phyloP scores from a whole-genome alignment of 2,113 vertebrate genomes.

The Gavialis gangeticus region DNA sequence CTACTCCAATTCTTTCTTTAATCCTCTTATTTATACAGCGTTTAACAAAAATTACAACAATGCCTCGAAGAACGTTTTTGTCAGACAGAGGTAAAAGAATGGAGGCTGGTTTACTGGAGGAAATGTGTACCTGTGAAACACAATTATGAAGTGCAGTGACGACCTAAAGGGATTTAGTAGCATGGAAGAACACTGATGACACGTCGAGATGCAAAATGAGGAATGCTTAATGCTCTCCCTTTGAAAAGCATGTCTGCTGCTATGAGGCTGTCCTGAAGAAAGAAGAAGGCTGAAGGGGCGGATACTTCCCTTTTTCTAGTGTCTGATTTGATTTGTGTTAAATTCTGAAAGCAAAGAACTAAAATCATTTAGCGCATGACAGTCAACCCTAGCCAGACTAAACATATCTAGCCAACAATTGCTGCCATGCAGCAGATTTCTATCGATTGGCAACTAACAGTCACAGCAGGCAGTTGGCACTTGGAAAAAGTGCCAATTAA shows the following conservation, averaged over 20 bases:
- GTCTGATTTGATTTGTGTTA: rapidly evolving
- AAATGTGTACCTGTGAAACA: not conserved
- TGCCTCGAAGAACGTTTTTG: conserved; percentile 78
- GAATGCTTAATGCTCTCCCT: not conserved
- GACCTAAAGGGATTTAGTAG: not conserved
- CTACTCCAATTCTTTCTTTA: conserved; percentile 83
- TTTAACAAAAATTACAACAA: conserved; percentile 83
- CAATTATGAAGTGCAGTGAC: not conserved
- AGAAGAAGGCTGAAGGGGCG: not conserved
- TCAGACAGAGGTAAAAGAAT: conserved; percentile 68
- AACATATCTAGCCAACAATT: not conserved
- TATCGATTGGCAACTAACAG: not conserved
- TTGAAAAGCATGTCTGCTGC: not conserved
- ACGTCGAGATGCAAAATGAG: not conserved
- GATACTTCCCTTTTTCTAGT: not conserved
- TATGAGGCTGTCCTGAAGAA: not conserved
- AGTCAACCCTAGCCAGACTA: not conserved
- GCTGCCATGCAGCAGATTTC: not conserved
- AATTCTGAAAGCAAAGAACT: not conserved
- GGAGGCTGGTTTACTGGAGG: not conserved
- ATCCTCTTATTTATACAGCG: conserved; percentile 80
- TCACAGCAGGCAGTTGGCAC: not conserved
- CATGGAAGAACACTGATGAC: not conserved
- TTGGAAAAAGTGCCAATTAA: not conserved
- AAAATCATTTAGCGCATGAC: not conserved